A percentile compares a stretch with the other conserved stretches of the same genome.
Conservation (phyloP, 2,797 vertebrate genomes). For the Muraenolepis orangiensis region DNA sequence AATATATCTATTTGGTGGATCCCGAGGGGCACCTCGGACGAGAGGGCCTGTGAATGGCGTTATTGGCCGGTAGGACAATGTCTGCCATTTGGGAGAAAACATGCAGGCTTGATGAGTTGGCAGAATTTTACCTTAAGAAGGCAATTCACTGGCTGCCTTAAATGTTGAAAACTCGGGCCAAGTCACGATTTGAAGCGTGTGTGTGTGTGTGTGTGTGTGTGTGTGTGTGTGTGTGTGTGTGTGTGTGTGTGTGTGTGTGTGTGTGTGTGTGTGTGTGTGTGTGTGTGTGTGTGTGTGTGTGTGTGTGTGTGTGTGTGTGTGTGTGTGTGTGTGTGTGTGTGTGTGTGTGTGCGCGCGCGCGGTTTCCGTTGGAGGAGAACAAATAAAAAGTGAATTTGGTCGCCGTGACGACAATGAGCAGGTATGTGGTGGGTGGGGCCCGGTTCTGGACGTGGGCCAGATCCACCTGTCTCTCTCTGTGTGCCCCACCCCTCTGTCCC, state of each 20-base stretch:
- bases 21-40: background rate
- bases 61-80: background rate
- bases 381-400: conserved; percentile 5
- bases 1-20: background rate
- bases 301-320: background rate
- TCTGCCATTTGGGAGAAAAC: background rate
- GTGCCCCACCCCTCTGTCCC: conserved; percentile 5
- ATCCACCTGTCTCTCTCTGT: conserved; percentile 59
- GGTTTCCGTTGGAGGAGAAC: background rate
- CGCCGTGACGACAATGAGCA: conserved; percentile 36
- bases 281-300: conserved; percentile 9
- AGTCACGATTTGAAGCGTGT: background rate
- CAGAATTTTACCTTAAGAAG: background rate
- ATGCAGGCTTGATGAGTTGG: background rate
- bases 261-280: conserved; percentile 6
- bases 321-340: background rate
- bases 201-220: conserved; percentile 9
- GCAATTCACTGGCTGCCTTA: background rate
- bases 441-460: conserved; percentile 50
- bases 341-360: conserved; percentile 5
- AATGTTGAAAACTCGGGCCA: background rate
- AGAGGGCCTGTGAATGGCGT: background rate
- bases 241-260: background rate
- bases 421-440: conserved; percentile 70
- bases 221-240: background rate